phyloP scores from a whole-genome alignment of 2,888 invertebrate genomes.

The Chrysolina americana region DNA sequence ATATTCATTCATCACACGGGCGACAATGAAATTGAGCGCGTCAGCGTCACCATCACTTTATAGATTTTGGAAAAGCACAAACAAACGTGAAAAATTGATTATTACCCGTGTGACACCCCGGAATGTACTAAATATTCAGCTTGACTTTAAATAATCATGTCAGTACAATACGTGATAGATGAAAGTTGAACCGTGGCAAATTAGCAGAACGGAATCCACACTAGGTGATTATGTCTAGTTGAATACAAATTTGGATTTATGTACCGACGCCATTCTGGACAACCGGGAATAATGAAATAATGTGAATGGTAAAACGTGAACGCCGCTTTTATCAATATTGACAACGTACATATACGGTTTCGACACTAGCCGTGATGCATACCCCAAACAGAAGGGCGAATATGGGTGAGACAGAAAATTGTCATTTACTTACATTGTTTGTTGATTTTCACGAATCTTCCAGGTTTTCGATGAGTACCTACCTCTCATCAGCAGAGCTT shows the following conservation, averaged over 20 bases:
- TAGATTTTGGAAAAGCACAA: no score
- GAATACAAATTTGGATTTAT: constrained; percentile 32
- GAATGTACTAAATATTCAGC: background rate
- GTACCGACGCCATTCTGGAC: constrained; percentile 8
- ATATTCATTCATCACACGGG: no score
- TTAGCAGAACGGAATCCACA: constrained; percentile 26
- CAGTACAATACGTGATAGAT: constrained; percentile 21
- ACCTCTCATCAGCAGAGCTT: no score
- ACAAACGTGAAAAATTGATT: no score
- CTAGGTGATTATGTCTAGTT: constrained; percentile 26
- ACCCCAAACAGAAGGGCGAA: background rate
- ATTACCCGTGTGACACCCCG: background rate
- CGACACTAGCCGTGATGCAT: background rate
- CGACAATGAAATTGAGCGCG: no score
- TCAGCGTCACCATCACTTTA: no score
- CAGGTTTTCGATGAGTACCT: no score
- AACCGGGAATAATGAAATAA: constrained; percentile 25
- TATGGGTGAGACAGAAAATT: no score
- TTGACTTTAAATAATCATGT: constrained; percentile 12
- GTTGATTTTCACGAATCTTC: no score
- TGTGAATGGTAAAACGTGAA: constrained; percentile 18
- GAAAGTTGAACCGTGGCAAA: constrained; percentile 6
- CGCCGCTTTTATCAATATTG: constrained; percentile 25
- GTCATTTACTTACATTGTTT: no score
- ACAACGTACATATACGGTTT: constrained; percentile 17